Evolutionary conservation across 2,888 invertebrate genomes (phyloP).

Genomic region (Habroteleia sp.): DNA sequence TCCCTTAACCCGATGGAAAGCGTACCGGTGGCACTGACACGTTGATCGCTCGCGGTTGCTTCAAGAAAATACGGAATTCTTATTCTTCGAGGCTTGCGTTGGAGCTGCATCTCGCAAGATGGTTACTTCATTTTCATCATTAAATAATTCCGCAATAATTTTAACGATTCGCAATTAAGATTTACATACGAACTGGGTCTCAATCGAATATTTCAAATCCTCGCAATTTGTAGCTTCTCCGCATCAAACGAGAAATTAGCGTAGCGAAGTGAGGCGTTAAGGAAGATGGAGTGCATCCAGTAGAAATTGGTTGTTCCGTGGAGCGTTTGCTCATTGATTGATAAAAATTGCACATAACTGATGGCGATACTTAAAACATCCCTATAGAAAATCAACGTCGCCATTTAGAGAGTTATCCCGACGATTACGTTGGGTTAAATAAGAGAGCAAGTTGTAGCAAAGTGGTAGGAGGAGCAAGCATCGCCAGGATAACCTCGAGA

Average conservation of each 20-base stretch:
- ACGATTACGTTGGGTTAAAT: slow-evolving; percentile 43
- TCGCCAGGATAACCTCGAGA: slow-evolving; percentile 68
- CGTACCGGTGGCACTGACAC: slow-evolving; percentile 63
- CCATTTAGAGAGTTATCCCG: slow-evolving; percentile 58
- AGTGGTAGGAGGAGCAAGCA: slow-evolving; percentile 61
- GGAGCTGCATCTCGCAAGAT: too few species aligned
- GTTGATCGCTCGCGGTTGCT: slow-evolving; percentile 51
- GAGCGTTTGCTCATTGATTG: slow-evolving; percentile 5
- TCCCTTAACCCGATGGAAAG: slow-evolving; percentile 71
- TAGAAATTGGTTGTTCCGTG: slow-evolving; percentile 27
- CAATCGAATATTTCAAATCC: neutral
- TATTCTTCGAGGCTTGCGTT: slow-evolving; percentile 23
- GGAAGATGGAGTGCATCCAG: slow-evolving; percentile 3
- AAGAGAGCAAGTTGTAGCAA: slow-evolving; percentile 49
- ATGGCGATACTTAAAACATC: slow-evolving; percentile 67
- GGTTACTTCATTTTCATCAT: slow-evolving; percentile 1
- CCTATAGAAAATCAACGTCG: slow-evolving; percentile 74
- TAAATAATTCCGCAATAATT: slow-evolving; percentile 32
- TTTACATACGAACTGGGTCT: slow-evolving; percentile 2
- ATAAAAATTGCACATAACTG: slow-evolving; percentile 55
- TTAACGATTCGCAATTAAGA: slow-evolving; percentile 17
- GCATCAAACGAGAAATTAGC: slow-evolving; percentile 29
- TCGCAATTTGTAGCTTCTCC: slow-evolving; percentile 12
- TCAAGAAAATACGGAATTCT: slow-evolving; percentile 44
- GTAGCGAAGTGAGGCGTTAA: slow-evolving; percentile 22